Evolutionary conservation across 2,888 invertebrate genomes (phyloP).

Genomic region (Drosophila pseudotakahashii): DNA sequence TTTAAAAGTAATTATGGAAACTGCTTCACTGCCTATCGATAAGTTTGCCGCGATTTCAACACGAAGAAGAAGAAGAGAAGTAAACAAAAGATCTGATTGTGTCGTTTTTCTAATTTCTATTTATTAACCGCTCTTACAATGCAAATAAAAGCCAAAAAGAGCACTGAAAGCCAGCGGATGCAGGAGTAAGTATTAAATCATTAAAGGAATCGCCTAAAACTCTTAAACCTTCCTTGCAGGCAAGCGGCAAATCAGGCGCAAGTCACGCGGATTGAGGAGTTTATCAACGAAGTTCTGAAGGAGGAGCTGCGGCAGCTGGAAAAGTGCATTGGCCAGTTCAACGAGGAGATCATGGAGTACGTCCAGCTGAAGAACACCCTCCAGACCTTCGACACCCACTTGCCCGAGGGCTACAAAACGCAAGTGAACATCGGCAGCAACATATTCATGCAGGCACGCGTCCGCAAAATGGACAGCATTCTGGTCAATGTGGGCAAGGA

Average conservation of each 20-base stretch:
- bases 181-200: not conserved
- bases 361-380: slow-evolving; percentile 90
- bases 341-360: slow-evolving; percentile 89
- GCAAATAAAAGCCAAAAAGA: not conserved
- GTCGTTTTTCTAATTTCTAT: not conserved
- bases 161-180: not conserved
- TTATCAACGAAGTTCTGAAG: slow-evolving; percentile 91
- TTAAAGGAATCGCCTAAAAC: not conserved
- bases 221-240: not conserved
- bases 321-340: slow-evolving; percentile 86
- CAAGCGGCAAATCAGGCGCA: slow-evolving; percentile 33
- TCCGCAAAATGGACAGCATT: slow-evolving; percentile 86
- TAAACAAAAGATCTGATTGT: slow-evolving; percentile 4
- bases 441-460: slow-evolving; percentile 90
- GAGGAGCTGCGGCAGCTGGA: slow-evolving; percentile 88
- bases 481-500: slow-evolving; percentile 91
- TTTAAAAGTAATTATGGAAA: too few species aligned
- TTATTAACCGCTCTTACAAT: not conserved
- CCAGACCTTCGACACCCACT: slow-evolving; percentile 86
- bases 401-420: slow-evolving; percentile 87
- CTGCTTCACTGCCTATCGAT: not conserved
- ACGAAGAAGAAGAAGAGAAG: slow-evolving; percentile 1
- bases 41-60: not conserved
- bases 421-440: slow-evolving; percentile 93
- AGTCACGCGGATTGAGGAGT: slow-evolving; percentile 86